Base-by-base conservation (phyloP, 2,888 invertebrate genomes). In the Entomobrya proxima region DNA sequence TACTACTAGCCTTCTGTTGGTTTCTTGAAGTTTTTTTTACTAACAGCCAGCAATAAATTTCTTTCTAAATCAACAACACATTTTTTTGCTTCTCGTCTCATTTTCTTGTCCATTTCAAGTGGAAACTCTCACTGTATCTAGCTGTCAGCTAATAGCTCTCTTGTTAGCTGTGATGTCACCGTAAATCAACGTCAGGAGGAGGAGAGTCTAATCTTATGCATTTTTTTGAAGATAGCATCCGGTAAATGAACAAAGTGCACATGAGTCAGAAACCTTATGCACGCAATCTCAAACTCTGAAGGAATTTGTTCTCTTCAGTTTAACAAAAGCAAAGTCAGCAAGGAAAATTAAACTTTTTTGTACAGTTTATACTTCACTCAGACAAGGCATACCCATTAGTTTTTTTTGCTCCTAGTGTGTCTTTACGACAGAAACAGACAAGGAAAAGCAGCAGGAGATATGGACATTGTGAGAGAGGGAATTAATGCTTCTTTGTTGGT, bases 111-210 rank as follows among this genome's bases (percentile, higher is more conserved):
- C 67, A 40, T 24, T 21, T 40, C 15, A 13, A 72, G 1, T 27
- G 13, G 47, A 18, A 72, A 30, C 27, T 72, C n/a, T n/a, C 21
- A 52, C 15, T 52, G 50, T 21, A 52, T 18, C 21, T 52, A 21
- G 6, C 50, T 52, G 50, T 52, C 50, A 52, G 50, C 30, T 4
- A 35, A 21, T 35, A 64, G 47, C 75, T 47, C 32, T 55, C 35
- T 64, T 18, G 61, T 61, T 75, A 35, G 64, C 21, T 35, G 21
- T 27, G 67, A 83, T 77, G 83, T 83, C 83, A 67, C 69, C 67
- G 77, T 83, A 83, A 83, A 83, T 83, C 83, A 83, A 35, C 35
- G 82, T 82, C 76, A 77, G n/a, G 44, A 21, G 47, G 44, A 40
- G 7, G 27, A 47, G 50, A 21, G 9, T 7, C 9, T 27, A 52